Evolutionary conservation across 2,888 invertebrate species (phyloP).

Genomic region (Pterostichus madidus): DNA sequence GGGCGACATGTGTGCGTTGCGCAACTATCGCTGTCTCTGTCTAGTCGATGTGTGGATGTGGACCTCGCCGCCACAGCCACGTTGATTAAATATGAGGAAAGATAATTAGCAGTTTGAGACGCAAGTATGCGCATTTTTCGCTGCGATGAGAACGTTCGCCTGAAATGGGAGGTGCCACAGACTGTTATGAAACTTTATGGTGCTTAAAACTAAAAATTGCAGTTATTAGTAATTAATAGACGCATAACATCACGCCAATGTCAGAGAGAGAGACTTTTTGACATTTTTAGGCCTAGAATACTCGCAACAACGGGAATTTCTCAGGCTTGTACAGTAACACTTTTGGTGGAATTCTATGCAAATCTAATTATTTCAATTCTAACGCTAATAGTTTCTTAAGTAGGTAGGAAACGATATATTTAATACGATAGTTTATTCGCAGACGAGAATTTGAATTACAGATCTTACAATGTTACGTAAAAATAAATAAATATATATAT

Average conservation of each 20-base stretch:
- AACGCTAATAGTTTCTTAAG: too few relatives aligned
- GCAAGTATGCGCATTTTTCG: constrained; percentile 40
- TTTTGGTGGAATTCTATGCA: too few relatives aligned
- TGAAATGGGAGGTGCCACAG: constrained; percentile 29
- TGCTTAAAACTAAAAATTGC: constrained; percentile 15
- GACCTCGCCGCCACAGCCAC: constrained; percentile 15
- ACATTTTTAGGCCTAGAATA: neutral
- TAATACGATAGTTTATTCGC: too few relatives aligned
- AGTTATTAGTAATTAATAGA: constrained; percentile 41
- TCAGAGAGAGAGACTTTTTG: neutral
- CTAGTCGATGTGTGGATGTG: neutral
- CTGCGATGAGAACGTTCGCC: constrained; percentile 36
- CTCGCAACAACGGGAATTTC: too few relatives aligned
- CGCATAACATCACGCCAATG: constrained; percentile 49
- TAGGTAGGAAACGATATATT: too few relatives aligned
- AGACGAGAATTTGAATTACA: too few relatives aligned
- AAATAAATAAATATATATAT: too few relatives aligned
- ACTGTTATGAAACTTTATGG: constrained; percentile 45
- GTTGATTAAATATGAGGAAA: constrained; percentile 65
- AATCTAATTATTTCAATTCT: too few relatives aligned
- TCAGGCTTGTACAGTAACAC: too few relatives aligned
- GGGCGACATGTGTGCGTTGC: constrained; percentile 66
- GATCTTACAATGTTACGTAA: too few relatives aligned
- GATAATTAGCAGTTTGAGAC: constrained; percentile 61
- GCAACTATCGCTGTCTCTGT: constrained; percentile 62